A percentile compares a stretch with the other conserved stretches of the same genome.
These are phyloP conservation scores for Stenodera caucasica DNA, from an alignment of 2,888 invertebrate genomes.

Conservation along the genomic window DNA sequence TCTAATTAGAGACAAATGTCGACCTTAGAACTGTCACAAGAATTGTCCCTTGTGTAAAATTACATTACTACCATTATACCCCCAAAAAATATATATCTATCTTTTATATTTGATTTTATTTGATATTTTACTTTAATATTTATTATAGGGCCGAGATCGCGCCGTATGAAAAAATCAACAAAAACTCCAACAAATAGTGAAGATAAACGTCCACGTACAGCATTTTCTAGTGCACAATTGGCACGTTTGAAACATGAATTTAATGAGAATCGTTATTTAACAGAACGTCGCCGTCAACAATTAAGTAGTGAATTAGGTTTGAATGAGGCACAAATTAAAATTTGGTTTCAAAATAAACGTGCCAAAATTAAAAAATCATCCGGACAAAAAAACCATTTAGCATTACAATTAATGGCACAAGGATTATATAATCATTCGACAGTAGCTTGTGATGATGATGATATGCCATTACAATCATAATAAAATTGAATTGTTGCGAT, in stretches of 20 bases:
- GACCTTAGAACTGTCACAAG: slow-evolving; percentile 32
- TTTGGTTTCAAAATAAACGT: slow-evolving; percentile 96
- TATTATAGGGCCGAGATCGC: slow-evolving; percentile 62
- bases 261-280: slow-evolving; percentile 88
- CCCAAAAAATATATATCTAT: too few relatives aligned
- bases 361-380: slow-evolving; percentile 94
- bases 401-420: slow-evolving; percentile 90
- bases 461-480: slow-evolving; percentile 46
- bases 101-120: too few relatives aligned
- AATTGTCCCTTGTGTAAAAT: slow-evolving; percentile 21
- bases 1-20: slow-evolving; percentile 53
- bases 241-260: slow-evolving; percentile 92
- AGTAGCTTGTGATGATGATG: slow-evolving; percentile 61
- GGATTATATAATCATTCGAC: slow-evolving; percentile 90
- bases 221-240: slow-evolving; percentile 93
- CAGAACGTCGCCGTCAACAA: slow-evolving; percentile 86
- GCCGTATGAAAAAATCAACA: slow-evolving; percentile 58
- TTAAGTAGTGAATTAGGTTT: slow-evolving; percentile 88
- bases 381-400: slow-evolving; percentile 82
- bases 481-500: neutral
- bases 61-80: neutral
- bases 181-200: slow-evolving; percentile 61
- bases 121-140: slow-evolving; percentile 3
- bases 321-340: slow-evolving; percentile 96
- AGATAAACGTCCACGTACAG: slow-evolving; percentile 93